Percentiles rank a stretch among this genome's conserved stretches.
Conservation (phyloP, 2,797 vertebrate genomes). For the Etheostoma nigrum region DNA sequence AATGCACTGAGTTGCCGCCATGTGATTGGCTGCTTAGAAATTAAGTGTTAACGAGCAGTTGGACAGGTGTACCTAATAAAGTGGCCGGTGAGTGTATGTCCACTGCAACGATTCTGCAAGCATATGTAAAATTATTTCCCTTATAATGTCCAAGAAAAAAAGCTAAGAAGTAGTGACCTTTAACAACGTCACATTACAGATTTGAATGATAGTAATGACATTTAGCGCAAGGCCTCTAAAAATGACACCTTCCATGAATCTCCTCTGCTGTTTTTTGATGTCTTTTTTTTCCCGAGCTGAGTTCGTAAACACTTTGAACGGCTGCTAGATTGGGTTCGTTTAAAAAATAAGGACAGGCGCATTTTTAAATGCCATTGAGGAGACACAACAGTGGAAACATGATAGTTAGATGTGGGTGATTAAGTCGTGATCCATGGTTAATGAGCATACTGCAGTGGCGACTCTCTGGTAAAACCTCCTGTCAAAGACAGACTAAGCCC, state of each 20-base stretch:
- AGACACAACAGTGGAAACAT: constrained; percentile 47
- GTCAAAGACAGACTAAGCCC: constrained; percentile 63
- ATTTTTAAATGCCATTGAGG: constrained; percentile 44
- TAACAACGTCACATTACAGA: constrained; percentile 54
- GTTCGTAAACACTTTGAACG: constrained; percentile 20
- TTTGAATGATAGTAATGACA: constrained; percentile 78
- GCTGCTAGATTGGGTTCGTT: constrained; percentile 44
- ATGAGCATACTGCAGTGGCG: constrained; percentile 65
- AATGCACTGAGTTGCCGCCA: too few species aligned
- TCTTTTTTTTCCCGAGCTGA: constrained; percentile 5
- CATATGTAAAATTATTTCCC: constrained; percentile 21
- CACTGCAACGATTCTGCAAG: background rate
- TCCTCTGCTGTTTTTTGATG: constrained; percentile 24
- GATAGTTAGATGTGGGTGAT: constrained; percentile 66
- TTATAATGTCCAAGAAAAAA: constrained; percentile 29
- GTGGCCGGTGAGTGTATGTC: too few species aligned
- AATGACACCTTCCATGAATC: constrained; percentile 63
- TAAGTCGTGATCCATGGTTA: constrained; percentile 67
- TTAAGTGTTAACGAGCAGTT: too few species aligned
- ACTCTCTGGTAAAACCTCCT: constrained; percentile 51
- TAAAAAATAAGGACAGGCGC: constrained; percentile 47
- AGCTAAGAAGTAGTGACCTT: constrained; percentile 61
- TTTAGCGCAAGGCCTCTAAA: constrained; percentile 63
- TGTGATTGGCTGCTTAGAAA: too few species aligned
- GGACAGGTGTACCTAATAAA: too few species aligned